Percentiles rank a stretch among this genome's conserved stretches.
phyloP scores from a whole-genome alignment of 2,797 vertebrate species.

The Tympanoctomys barrerae region DNA sequence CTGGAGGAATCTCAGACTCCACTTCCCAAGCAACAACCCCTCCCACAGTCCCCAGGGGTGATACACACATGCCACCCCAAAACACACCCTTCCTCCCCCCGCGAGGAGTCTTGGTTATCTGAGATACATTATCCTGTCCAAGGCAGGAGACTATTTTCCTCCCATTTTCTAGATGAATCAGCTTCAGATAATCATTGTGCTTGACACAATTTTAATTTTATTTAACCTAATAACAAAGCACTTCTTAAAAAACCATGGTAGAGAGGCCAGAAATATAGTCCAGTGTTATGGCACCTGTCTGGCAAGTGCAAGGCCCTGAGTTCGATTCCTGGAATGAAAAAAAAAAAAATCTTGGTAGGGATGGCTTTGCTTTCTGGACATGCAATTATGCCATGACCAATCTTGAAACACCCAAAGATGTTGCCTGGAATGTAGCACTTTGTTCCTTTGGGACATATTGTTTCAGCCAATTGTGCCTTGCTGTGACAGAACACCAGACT shows the following conservation, averaged over 20 bases:
- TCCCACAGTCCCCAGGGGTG: not conserved
- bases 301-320: too few relatives aligned
- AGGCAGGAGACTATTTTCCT: not conserved
- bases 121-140: not conserved
- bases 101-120: not conserved
- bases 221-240: not conserved
- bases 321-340: too few relatives aligned
- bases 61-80: not conserved
- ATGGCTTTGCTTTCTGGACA: not conserved
- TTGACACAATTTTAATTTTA: not conserved
- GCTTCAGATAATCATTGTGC: not conserved
- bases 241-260: not conserved
- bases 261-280: too few relatives aligned
- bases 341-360: not conserved
- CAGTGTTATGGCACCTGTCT: too few relatives aligned
- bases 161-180: conserved; percentile 17
- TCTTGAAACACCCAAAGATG: accelerated
- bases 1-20: not conserved
- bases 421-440: not conserved
- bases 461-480: not conserved
- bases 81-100: not conserved
- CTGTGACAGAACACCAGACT: not conserved
- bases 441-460: not conserved
- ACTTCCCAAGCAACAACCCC: not conserved
- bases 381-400: not conserved